Base-by-base conservation (phyloP, 2,888 invertebrate genomes). In the Yponomeuta malinellus region DNA sequence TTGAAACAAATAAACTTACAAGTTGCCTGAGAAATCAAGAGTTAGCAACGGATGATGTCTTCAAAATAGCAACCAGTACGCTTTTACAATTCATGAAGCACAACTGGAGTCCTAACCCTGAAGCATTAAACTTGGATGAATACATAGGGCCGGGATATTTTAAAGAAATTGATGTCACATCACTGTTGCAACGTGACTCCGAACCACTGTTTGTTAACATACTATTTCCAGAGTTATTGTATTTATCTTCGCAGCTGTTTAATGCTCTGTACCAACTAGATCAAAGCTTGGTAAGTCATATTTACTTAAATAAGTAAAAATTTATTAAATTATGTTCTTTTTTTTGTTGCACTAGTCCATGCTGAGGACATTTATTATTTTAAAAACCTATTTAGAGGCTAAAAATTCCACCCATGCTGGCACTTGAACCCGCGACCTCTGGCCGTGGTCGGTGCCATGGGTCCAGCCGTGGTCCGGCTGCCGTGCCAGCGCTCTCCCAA, bases 101-200 rank as follows among this genome's bases (percentile, higher is more conserved):
- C 71, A 98, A 98, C 86, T 98, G 97, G 94, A 95, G 95, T 70
- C 96, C 97, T 0, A 96, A 97, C 4, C 85, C 92, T 66, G 81
- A 93, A 48, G 82, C 88, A 59, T 79, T 90, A 0, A 79, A 84
- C 67, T 77, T 93, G 68, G 81, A 84, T 15, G 79, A 90, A 59
- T 92, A 91, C 76, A 79, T 93, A 29, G 84, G 85, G 10, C 73
- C 75, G 1, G 82, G 87, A 63, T 90, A 89, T 84, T 93, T 93
- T 5, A 83, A 89, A 73, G 76, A 81, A 65, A 74, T 92, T 59
- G 88, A 93, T 77, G 89, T 88, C 65, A 74, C 76, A 64, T 77
- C 81, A 31, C 79, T 85, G 73, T 81, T 95, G 31, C 88, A 93
- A 48, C 79, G 93, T 10, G 94, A 95, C 81, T 95, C 95, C 2